These are phyloP conservation scores for Pantherophis alleghaniensis DNA, from an alignment of 2,797 vertebrate species.

Conservation along the genomic window DNA sequence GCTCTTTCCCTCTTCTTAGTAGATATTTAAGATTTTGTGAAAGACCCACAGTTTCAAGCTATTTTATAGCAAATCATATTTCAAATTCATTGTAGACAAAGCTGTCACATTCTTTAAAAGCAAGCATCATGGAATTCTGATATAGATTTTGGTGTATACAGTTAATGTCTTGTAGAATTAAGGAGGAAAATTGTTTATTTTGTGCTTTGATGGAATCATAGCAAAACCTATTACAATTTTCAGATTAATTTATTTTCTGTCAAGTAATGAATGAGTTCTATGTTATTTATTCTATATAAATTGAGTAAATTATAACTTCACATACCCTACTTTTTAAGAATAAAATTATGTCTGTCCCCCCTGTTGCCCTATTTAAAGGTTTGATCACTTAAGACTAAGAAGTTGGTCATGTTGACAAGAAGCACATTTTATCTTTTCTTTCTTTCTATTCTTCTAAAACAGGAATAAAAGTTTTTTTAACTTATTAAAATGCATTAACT, in stretches of 20 bases:
- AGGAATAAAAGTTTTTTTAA: neutral
- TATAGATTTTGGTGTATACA: conserved; percentile 47
- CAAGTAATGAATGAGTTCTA: conserved; percentile 40
- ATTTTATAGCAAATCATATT: conserved; percentile 59
- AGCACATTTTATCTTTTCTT: conserved; percentile 6
- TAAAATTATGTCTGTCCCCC: neutral
- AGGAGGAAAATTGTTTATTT: conserved; percentile 42
- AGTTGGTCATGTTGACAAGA: conserved; percentile 22
- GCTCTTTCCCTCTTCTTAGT: conserved; percentile 54
- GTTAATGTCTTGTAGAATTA: conserved; percentile 31
- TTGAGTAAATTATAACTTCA: conserved; percentile 43
- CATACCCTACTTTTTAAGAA: conserved; percentile 38
- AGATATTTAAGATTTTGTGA: conserved; percentile 65
- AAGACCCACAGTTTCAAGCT: conserved; percentile 55
- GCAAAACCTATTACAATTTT: conserved; percentile 34
- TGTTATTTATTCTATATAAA: conserved; percentile 6
- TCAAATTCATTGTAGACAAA: conserved; percentile 59
- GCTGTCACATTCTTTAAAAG: conserved; percentile 44
- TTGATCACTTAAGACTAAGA: conserved; percentile 37
- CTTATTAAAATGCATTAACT: neutral
- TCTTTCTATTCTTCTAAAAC: conserved; percentile 1
- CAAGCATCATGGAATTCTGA: conserved; percentile 39
- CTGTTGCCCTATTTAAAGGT: neutral
- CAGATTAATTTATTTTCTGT: conserved; percentile 47
- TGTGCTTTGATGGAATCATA: conserved; percentile 36